Percentiles rank a stretch among this genome's conserved stretches.
phyloP scores from a whole-genome alignment of 2,797 vertebrate species.

The Ambastaia sidthimunki region DNA sequence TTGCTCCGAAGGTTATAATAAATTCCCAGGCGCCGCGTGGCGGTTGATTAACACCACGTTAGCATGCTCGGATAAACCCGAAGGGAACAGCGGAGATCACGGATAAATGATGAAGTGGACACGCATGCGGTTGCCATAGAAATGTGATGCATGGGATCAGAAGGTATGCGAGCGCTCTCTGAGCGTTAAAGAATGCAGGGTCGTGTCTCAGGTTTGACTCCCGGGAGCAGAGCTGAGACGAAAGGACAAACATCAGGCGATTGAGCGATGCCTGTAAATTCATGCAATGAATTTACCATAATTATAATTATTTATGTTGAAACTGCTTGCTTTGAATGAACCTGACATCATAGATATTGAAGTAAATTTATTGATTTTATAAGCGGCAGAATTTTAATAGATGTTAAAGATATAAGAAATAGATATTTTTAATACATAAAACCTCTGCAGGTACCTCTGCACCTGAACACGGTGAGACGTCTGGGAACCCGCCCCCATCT shows the following conservation, averaged over 20 bases:
- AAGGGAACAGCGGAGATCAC: slow-evolving; percentile 65
- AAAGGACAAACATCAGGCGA: not conserved
- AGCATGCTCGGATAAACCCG: slow-evolving; percentile 70
- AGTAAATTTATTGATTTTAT: slow-evolving; percentile 75
- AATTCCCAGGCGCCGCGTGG: slow-evolving; percentile 57
- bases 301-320: not conserved
- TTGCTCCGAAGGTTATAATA: slow-evolving; percentile 61
- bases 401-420: no score
- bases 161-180: slow-evolving; percentile 54
- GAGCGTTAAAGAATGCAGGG: slow-evolving; percentile 17
- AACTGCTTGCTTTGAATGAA: not conserved
- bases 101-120: slow-evolving; percentile 76
- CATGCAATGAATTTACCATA: no score
- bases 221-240: not conserved
- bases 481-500: slow-evolving; percentile 90
- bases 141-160: slow-evolving; percentile 69
- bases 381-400: no score
- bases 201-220: slow-evolving; percentile 1
- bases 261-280: not conserved
- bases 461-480: slow-evolving; percentile 86
- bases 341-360: not conserved
- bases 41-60: slow-evolving; percentile 68
- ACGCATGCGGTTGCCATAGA: slow-evolving; percentile 74
- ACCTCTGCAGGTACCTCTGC: slow-evolving; percentile 88
- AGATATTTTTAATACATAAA: no score